phyloP scores from a whole-genome alignment of 2,113 vertebrate species.

The Beaufortia kweichowensis region DNA sequence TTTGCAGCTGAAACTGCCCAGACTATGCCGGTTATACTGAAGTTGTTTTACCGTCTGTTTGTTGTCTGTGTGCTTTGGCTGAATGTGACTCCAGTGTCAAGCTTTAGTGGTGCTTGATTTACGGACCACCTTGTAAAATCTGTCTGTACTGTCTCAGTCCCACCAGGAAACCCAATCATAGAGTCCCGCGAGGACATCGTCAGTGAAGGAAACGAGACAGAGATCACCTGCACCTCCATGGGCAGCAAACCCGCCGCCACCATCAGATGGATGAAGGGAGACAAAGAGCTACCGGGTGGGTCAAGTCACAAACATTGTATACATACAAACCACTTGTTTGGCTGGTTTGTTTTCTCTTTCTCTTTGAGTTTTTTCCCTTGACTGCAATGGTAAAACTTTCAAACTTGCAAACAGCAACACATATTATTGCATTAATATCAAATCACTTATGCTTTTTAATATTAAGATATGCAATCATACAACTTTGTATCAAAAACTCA shows the following conservation, averaged over 20 bases:
- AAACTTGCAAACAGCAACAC: too few species aligned
- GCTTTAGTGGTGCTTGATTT: slow-evolving; percentile 33
- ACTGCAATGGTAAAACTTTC: too few species aligned
- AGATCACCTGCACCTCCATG: slow-evolving; percentile 95
- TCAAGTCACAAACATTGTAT: background rate
- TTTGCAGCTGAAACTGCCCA: background rate
- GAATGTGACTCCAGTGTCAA: background rate
- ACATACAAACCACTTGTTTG: slow-evolving; percentile 9
- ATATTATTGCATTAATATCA: too few species aligned
- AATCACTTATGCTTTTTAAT: too few species aligned
- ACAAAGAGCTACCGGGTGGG: slow-evolving; percentile 88
- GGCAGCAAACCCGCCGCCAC: slow-evolving; percentile 93
- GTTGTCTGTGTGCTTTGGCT: background rate
- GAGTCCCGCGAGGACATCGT: slow-evolving; percentile 88
- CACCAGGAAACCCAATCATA: slow-evolving; percentile 93
- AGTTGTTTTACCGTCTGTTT: background rate
- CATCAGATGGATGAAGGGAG: slow-evolving; percentile 96
- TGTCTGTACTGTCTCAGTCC: slow-evolving; percentile 75
- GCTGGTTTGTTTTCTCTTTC: background rate
- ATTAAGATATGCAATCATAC: too few species aligned
- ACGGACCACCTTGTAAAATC: slow-evolving; percentile 24
- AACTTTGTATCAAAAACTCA: too few species aligned
- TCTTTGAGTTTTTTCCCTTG: too few species aligned
- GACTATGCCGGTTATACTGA: too few species aligned
- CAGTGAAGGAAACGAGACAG: slow-evolving; percentile 91